phyloP scores from a whole-genome alignment of 2,113 vertebrate species.

The Maccullochella peelii region DNA sequence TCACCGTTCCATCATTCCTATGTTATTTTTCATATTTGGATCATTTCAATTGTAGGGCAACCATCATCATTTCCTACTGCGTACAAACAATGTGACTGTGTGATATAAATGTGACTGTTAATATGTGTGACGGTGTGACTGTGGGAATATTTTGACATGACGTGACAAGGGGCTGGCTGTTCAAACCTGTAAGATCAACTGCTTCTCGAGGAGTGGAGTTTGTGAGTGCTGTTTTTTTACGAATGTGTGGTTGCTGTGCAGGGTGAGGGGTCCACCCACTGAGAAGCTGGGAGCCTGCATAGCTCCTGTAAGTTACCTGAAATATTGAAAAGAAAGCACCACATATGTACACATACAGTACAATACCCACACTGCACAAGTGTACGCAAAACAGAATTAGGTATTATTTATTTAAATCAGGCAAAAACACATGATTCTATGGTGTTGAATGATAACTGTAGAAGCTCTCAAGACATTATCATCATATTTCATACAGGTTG shows the following conservation, averaged over 20 bases:
- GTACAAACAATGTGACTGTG: background rate
- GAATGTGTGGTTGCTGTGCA: background rate
- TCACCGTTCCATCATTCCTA: background rate
- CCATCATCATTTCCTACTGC: background rate
- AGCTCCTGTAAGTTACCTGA: conserved; percentile 90
- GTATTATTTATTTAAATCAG: background rate
- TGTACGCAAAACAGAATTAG: background rate
- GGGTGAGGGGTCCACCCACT: conserved; percentile 19
- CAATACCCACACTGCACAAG: background rate
- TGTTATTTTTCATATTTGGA: background rate
- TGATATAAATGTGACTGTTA: too few relatives aligned
- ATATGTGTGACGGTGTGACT: too few relatives aligned
- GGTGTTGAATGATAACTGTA: background rate
- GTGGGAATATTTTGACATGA: background rate
- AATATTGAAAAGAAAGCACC: conserved; percentile 26
- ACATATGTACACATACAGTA: background rate
- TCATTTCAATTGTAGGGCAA: background rate
- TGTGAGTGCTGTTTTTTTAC: conserved; percentile 22
- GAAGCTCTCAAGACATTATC: background rate
- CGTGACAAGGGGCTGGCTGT: background rate
- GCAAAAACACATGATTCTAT: background rate
- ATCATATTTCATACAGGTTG: too few relatives aligned
- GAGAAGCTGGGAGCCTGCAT: conserved; percentile 84
- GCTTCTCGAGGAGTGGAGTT: background rate
- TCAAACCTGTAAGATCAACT: conserved; percentile 64